Percentiles rank a stretch among this genome's conserved stretches.
phyloP scores from a whole-genome alignment of 2,888 invertebrate genomes.

The Dolomedes plantarius region DNA sequence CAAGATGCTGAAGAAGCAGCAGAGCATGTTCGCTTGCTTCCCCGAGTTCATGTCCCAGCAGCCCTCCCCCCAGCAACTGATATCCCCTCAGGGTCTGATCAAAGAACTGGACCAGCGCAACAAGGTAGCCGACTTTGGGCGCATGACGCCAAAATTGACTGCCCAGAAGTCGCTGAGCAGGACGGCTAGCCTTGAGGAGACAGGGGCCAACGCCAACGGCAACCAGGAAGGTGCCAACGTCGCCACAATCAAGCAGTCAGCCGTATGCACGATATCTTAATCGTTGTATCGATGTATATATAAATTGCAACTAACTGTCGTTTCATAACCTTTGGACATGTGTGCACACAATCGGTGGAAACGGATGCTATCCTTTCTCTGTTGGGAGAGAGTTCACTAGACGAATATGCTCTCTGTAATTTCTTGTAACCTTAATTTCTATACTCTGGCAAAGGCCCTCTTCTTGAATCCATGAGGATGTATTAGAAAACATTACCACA shows the following conservation, averaged over 20 bases:
- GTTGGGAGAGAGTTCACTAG: too few species aligned
- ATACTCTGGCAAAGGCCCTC: too few species aligned
- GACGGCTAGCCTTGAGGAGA: conserved; percentile 63
- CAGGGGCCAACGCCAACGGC: conserved; percentile 38
- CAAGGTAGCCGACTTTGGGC: conserved; percentile 45
- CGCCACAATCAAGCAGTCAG: conserved; percentile 44
- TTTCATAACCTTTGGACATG: neutral
- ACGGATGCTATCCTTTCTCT: neutral
- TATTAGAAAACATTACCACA: too few species aligned
- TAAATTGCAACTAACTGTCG: neutral
- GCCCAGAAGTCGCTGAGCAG: conserved; percentile 60
- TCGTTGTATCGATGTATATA: conserved; percentile 1
- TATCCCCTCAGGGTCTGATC: conserved; percentile 46
- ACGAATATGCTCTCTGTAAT: too few species aligned
- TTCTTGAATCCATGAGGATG: too few species aligned
- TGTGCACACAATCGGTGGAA: neutral
- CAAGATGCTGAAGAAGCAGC: conserved; percentile 74
- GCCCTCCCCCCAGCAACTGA: conserved; percentile 48
- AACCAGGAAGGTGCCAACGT: conserved; percentile 35
- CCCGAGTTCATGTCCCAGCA: conserved; percentile 72
- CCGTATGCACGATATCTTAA: conserved; percentile 64
- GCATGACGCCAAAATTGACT: conserved; percentile 35
- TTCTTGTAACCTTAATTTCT: too few species aligned
- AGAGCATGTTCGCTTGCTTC: conserved; percentile 74
- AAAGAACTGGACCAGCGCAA: conserved; percentile 42